Base-by-base conservation (phyloP, 1,140 invertebrate genomes). In the Philotrypesis tridentata region DNA sequence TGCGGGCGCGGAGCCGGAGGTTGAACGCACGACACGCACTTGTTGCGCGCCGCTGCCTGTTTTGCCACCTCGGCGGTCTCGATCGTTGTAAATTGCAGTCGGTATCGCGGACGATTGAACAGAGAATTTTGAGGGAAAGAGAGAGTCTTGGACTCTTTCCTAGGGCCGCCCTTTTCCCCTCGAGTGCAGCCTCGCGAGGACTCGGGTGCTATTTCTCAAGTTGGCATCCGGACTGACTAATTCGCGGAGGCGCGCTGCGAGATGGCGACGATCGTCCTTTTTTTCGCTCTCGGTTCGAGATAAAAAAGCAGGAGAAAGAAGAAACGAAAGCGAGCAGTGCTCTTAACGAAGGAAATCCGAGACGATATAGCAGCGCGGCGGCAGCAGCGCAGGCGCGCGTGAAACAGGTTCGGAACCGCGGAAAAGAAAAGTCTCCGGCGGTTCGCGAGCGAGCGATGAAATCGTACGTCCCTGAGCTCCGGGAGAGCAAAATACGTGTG, bases 21-120 rank as follows among this genome's bases (percentile, higher is more conserved):
- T 27, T 17, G 55, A 31, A 3, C 33, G n/a, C 21, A 14, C 31
- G 48, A 55, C 48, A 11, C 40, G 12, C 40, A 25, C 88, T 89
- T 89, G 89, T 87, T 88, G 82, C 43, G 25, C 23, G 68, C 73
- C 81, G 83, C 85, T 86, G 86, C 87, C 85, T 87, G 86, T 87
- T 89, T 88, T 87, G 87, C 87, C 88, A 88, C 87, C 87, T 88
- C 55, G 37, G 48, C 48, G 48, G 87, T 86, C 81, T 85, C 86
- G 85, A 88, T 88, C 87, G 89, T 89, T 89, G 87, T 88, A 88
- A 88, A 87, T 88, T 88, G 87, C 86, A 61, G 84, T 73, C 84
- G 85, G 85, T 90, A 90, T 89, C 89, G 86, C 85, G 85, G 83
- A 79, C 86, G 86, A 89, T 89, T 85, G 84, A 84, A 84, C 84